A percentile compares a stretch with the other conserved stretches of the same genome.
These are phyloP conservation scores for Podarcis raffonei DNA, from an alignment of 2,113 vertebrate species.

Conservation along the genomic window DNA sequence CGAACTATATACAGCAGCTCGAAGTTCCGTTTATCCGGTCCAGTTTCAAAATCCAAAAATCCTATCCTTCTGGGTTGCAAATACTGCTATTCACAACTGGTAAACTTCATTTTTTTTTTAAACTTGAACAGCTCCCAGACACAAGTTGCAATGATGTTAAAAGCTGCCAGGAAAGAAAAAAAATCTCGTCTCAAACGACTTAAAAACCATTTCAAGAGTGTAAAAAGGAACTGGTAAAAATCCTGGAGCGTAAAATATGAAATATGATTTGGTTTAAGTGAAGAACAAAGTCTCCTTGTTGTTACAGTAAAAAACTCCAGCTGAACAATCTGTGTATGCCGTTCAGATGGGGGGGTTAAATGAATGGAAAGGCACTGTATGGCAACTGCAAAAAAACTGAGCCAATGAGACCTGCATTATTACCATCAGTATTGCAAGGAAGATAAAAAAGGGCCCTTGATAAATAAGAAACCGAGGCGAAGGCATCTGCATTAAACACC, in stretches of 20 bases:
- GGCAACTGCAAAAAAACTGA: slow-evolving; percentile 89
- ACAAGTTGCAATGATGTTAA: slow-evolving; percentile 89
- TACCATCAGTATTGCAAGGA: slow-evolving; percentile 91
- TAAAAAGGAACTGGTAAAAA: slow-evolving; percentile 99
- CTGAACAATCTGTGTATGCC: slow-evolving; percentile 86
- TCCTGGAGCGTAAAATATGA: slow-evolving; percentile 96
- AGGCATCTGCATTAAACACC: slow-evolving; percentile 79
- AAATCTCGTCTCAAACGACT: slow-evolving; percentile 86
- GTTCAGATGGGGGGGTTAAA: slow-evolving; percentile 85
- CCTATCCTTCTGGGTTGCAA: slow-evolving; percentile 77
- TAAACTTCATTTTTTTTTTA: slow-evolving; percentile 64
- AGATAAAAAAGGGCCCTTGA: slow-evolving; percentile 85
- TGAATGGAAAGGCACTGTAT: slow-evolving; percentile 98
- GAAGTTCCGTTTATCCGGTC: slow-evolving; percentile 77
- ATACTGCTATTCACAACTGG: slow-evolving; percentile 75
- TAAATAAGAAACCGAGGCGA: slow-evolving; percentile 77
- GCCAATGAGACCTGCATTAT: slow-evolving; percentile 89
- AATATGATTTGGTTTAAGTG: slow-evolving; percentile 99
- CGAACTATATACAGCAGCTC: slow-evolving; percentile 93
- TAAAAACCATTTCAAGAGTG: slow-evolving; percentile 97
- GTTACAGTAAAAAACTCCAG: slow-evolving; percentile 97
- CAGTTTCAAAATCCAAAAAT: slow-evolving; percentile 83
- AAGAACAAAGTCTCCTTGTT: slow-evolving; percentile 93
- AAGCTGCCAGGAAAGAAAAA: slow-evolving; percentile 89
- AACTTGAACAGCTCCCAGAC: slow-evolving; percentile 83